Percentiles rank a stretch among this genome's conserved stretches.
These are phyloP conservation scores for Apotomis capreana DNA, from an alignment of 2,888 invertebrate genomes.

Conservation along the genomic window DNA sequence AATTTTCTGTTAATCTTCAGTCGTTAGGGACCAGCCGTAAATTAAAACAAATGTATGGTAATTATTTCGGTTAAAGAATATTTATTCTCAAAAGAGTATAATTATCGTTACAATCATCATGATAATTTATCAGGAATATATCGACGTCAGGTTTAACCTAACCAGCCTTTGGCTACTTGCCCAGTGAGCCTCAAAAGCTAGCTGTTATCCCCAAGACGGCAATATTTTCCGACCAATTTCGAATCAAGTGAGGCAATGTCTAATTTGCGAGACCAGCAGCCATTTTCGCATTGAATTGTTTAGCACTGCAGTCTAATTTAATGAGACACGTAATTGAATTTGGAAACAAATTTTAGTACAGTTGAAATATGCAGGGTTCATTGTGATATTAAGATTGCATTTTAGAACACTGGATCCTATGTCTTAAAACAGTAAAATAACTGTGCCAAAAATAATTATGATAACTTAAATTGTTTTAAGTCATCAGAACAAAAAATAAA, in stretches of 20 bases:
- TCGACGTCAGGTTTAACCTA: constrained; percentile 51
- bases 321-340: constrained; percentile 10
- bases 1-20: not conserved
- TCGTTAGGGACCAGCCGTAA: not conserved
- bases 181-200: constrained; percentile 43
- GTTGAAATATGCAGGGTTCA: not conserved
- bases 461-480: no score
- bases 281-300: constrained; percentile 26
- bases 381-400: not conserved
- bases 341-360: constrained; percentile 11
- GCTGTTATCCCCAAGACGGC: constrained; percentile 44
- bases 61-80: no score
- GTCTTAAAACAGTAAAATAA: not conserved
- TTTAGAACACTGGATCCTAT: not conserved
- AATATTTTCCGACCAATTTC: constrained; percentile 44
- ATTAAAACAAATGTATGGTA: not conserved
- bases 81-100: no score
- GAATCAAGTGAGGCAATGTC: constrained; percentile 37
- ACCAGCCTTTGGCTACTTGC: constrained; percentile 61
- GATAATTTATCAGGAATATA: constrained; percentile 44
- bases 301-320: constrained; percentile 18
- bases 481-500: no score
- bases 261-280: constrained; percentile 32
- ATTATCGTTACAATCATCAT: constrained; percentile 21
- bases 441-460: no score